Percentiles rank a stretch among this genome's conserved stretches.
Conservation (phyloP, 2,888 invertebrate species). For the Pristionchus fissidentatus region DNA sequence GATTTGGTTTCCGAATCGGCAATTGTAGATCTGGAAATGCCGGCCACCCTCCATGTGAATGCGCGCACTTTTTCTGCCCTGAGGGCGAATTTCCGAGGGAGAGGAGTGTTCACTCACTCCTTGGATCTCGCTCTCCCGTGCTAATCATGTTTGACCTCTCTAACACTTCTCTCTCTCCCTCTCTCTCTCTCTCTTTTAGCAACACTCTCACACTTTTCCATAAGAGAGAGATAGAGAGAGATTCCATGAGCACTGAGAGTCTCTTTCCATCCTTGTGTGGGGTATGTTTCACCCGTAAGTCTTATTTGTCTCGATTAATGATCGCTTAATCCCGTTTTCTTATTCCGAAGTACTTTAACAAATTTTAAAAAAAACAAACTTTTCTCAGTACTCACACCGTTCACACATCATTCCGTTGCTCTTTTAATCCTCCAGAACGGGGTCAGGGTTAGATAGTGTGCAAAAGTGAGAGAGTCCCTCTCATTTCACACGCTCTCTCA, state of each 20-base stretch:
- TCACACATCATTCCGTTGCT: not conserved
- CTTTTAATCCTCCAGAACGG: not conserved
- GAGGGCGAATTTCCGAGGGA: slow-evolving; percentile 14
- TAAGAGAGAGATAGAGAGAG: not conserved
- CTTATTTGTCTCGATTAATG: too few relatives aligned
- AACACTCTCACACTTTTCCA: not conserved
- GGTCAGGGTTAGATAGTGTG: too few relatives aligned
- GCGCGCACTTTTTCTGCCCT: not conserved
- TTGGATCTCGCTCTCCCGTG: not conserved
- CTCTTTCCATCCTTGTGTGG: not conserved
- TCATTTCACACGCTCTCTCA: not conserved
- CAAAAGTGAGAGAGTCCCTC: not conserved
- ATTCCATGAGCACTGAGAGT: not conserved
- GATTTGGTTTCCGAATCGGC: too few relatives aligned
- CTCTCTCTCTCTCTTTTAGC: not conserved
- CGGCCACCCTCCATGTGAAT: not conserved
- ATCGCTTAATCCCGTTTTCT: too few relatives aligned
- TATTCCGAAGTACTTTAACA: too few relatives aligned
- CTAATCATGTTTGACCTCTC: slow-evolving; percentile 41
- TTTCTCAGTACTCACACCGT: not conserved
- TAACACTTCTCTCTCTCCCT: not conserved
- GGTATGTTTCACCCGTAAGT: not conserved
- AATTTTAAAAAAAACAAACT: too few relatives aligned
- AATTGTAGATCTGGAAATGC: too few relatives aligned
- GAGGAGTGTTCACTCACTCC: not conserved